These are phyloP conservation scores for Acronicta aceris DNA, from an alignment of 2,888 invertebrate species.

Conservation along the genomic window DNA sequence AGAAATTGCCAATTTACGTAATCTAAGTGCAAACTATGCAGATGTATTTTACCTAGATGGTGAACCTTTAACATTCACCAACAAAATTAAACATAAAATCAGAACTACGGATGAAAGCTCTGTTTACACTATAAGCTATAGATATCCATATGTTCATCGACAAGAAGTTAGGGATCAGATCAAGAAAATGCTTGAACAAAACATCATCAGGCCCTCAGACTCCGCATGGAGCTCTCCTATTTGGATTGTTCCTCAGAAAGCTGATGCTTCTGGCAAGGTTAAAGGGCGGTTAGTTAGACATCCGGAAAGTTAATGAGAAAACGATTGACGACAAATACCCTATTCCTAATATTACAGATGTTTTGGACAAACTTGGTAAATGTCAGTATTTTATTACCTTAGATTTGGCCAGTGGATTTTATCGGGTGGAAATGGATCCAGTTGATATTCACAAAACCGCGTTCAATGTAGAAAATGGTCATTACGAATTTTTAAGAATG, in stretches of 20 bases:
- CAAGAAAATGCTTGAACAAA: background rate
- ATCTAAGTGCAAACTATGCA: background rate
- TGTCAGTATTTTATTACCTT: conserved; percentile 2
- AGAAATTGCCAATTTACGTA: background rate
- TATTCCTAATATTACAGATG: too few relatives aligned
- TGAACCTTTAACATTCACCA: background rate
- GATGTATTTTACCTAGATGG: background rate
- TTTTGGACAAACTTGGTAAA: background rate
- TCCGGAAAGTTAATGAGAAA: too few relatives aligned
- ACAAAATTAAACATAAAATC: too few relatives aligned
- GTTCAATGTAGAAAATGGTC: too few relatives aligned
- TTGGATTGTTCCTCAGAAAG: too few relatives aligned
- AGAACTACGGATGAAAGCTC: background rate
- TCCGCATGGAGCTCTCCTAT: background rate
- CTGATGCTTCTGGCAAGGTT: too few relatives aligned
- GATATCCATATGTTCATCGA: background rate
- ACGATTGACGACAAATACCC: too few relatives aligned
- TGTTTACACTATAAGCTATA: background rate
- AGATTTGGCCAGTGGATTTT: conserved; percentile 16
- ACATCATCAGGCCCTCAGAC: too few relatives aligned
- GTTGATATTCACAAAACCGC: too few relatives aligned
- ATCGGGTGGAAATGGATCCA: too few relatives aligned
- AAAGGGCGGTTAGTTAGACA: too few relatives aligned
- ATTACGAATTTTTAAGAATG: too few relatives aligned
- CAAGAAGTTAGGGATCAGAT: background rate